These are phyloP conservation scores for Ibycter americanus DNA, from an alignment of 2,797 vertebrate genomes.

Conservation along the genomic window DNA sequence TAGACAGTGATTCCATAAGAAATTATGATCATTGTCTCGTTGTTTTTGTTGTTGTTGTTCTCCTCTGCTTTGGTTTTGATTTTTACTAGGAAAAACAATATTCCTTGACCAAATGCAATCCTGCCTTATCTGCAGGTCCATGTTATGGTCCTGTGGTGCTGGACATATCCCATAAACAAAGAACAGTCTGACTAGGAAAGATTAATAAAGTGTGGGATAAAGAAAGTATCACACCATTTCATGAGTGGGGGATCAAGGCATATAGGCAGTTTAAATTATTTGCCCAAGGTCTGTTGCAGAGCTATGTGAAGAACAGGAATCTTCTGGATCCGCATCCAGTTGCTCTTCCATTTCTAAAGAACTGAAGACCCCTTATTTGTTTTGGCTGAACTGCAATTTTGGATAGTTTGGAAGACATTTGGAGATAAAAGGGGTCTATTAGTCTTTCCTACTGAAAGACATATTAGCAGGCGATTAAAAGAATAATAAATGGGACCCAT, in stretches of 20 bases:
- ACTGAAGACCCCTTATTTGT: background rate
- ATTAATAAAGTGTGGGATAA: background rate
- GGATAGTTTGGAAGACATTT: background rate
- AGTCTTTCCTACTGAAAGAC: constrained; percentile 2
- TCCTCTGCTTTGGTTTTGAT: background rate
- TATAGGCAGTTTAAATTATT: background rate
- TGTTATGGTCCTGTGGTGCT: background rate
- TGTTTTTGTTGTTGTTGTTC: background rate
- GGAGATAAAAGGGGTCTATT: background rate
- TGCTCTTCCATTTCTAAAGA: background rate
- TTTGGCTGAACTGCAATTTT: background rate
- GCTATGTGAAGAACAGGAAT: background rate
- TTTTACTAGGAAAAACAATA: background rate
- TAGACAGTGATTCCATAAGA: background rate
- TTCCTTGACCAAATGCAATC: background rate
- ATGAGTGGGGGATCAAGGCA: background rate
- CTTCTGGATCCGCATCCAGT: background rate
- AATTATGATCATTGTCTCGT: background rate
- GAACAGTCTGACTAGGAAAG: background rate
- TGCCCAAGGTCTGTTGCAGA: background rate
- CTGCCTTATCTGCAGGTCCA: background rate
- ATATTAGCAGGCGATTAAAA: constrained; percentile 38
- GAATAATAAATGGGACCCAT: constrained; percentile 18
- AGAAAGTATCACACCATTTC: background rate
- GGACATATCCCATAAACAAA: background rate